A percentile compares a stretch with the other conserved stretches of the same genome.
Evolutionary conservation across 2,888 invertebrate genomes (phyloP).

Genomic region (Drosophila robusta): DNA sequence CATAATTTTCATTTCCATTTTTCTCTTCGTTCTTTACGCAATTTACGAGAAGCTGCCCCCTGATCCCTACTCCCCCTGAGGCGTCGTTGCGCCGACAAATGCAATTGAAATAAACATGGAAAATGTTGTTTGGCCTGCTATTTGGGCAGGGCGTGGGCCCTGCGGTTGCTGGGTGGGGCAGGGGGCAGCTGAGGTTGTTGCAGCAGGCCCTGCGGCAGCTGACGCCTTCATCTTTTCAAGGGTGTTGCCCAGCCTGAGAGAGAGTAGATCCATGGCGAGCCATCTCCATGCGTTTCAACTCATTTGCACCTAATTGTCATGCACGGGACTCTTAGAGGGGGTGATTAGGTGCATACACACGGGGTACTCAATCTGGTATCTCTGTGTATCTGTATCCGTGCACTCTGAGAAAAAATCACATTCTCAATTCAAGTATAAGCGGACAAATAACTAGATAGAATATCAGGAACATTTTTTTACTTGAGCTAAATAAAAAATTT

Average conservation of each 20-base stretch:
- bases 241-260: slow-evolving; percentile 27
- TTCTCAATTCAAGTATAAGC: not conserved
- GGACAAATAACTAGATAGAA: no score
- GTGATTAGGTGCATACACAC: slow-evolving; percentile 9
- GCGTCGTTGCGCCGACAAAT: slow-evolving; percentile 53
- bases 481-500: no score
- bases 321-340: slow-evolving; percentile 35
- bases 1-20: slow-evolving; percentile 65
- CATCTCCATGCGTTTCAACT: slow-evolving; percentile 67
- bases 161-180: not conserved
- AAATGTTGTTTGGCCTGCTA: slow-evolving; percentile 44
- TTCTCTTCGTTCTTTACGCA: slow-evolving; percentile 57
- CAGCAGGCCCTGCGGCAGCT: slow-evolving; percentile 28
- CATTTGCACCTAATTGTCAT: slow-evolving; percentile 81
- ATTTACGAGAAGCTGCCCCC: slow-evolving; percentile 50
- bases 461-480: no score
- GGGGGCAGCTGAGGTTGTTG: slow-evolving; percentile 3
- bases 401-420: not conserved
- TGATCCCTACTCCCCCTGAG: not conserved
- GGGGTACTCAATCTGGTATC: slow-evolving; percentile 14
- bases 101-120: slow-evolving; percentile 78
- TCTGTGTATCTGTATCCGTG: slow-evolving; percentile 5
- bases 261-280: slow-evolving; percentile 8
- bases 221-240: slow-evolving; percentile 59
- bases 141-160: not conserved